phyloP scores from a whole-genome alignment of 2,888 invertebrate genomes.

The Choristoneura rosaceana region DNA sequence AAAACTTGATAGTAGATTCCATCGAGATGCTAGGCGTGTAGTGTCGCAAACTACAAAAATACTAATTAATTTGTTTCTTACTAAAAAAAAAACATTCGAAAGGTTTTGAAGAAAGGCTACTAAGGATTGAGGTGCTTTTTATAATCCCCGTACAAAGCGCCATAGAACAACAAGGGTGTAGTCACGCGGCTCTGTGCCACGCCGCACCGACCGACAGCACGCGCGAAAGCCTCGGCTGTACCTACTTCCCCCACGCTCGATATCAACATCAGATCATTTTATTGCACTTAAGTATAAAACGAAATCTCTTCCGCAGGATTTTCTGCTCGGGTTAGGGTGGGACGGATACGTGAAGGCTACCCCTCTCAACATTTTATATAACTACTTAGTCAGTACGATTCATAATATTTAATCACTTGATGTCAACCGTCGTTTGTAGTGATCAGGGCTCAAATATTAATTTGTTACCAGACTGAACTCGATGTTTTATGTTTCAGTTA shows the following conservation, averaged over 20 bases:
- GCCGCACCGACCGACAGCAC: not conserved
- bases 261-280: not conserved
- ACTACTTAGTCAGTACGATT: slow-evolving; percentile 30
- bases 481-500: slow-evolving; percentile 28
- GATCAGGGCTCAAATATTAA: slow-evolving; percentile 31
- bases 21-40: not conserved
- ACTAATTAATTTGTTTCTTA: slow-evolving; percentile 12
- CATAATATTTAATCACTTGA: slow-evolving; percentile 38
- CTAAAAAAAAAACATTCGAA: not conserved
- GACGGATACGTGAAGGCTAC: slow-evolving; percentile 13
- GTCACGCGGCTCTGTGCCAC: slow-evolving; percentile 10
- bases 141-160: slow-evolving; percentile 30
- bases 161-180: slow-evolving; percentile 21
- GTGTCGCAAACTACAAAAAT: not conserved
- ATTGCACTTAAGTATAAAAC: not conserved
- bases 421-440: slow-evolving; percentile 37
- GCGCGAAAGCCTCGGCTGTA: not conserved
- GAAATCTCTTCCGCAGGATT: not conserved
- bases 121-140: slow-evolving; percentile 30
- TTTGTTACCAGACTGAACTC: slow-evolving; percentile 30
- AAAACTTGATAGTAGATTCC: slow-evolving; percentile 14
- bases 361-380: slow-evolving; percentile 26
- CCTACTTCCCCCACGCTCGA: not conserved
- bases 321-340: not conserved
- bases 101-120: slow-evolving; percentile 21